Percentiles rank a stretch among this genome's conserved stretches.
These are phyloP conservation scores for Intellagama lesueurii DNA, from an alignment of 2,797 vertebrate genomes.

Conservation along the genomic window DNA sequence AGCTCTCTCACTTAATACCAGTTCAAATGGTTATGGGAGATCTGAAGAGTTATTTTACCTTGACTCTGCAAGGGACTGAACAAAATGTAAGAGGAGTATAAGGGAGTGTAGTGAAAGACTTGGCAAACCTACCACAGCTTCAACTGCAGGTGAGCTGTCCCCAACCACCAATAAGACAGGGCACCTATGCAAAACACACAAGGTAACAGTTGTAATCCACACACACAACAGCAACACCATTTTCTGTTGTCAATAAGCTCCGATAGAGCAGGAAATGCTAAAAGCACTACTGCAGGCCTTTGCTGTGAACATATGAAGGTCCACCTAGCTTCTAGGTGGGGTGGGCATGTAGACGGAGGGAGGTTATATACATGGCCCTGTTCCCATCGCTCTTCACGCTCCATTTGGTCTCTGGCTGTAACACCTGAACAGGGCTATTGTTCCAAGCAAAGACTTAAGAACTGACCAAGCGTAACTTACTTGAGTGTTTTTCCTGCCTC, in stretches of 20 bases:
- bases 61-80: not conserved
- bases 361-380: too few species aligned
- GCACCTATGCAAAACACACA: conserved; percentile 81
- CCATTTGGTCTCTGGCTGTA: too few species aligned
- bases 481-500: conserved; percentile 86
- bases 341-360: too few species aligned
- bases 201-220: conserved; percentile 27
- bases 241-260: not conserved
- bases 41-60: too few species aligned
- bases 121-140: conserved; percentile 88
- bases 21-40: too few species aligned
- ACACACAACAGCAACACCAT: not conserved
- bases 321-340: too few species aligned
- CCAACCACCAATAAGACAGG: conserved; percentile 91
- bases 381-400: too few species aligned
- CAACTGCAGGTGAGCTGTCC: conserved; percentile 92
- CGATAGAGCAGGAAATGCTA: too few species aligned
- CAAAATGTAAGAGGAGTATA: not conserved
- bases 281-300: too few species aligned
- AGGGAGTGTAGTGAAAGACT: not conserved
- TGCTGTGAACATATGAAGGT: too few species aligned
- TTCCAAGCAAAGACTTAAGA: not conserved
- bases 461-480: conserved; percentile 78
- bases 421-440: not conserved
- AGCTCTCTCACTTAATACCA: too few species aligned